Evolutionary conservation across 2,113 vertebrate species (phyloP).

Genomic region (Mustelus asterias): DNA sequence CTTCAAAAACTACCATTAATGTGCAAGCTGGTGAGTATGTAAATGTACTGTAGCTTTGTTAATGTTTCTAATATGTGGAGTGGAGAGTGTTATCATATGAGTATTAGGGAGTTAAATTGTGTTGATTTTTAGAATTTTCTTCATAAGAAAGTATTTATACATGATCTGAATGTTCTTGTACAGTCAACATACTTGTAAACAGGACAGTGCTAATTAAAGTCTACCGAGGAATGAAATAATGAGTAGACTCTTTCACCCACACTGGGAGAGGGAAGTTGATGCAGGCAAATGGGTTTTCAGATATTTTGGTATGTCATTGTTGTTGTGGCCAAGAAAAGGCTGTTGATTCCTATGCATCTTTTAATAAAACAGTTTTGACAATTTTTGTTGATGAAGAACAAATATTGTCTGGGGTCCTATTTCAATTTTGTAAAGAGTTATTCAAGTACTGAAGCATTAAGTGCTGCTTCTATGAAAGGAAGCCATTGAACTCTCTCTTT

Average conservation of each 20-base stretch:
- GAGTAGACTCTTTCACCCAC: background rate
- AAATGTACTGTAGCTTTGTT: background rate
- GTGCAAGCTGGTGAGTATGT: constrained; percentile 87
- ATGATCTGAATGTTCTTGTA: background rate
- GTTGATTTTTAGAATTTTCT: background rate
- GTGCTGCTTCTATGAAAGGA: background rate
- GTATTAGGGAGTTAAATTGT: background rate
- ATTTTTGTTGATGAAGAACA: background rate
- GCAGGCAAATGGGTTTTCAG: background rate
- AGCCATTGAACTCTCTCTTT: background rate
- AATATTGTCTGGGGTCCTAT: background rate
- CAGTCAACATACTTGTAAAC: background rate
- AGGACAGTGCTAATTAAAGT: background rate
- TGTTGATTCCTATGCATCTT: background rate
- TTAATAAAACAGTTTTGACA: background rate
- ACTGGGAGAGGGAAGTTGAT: background rate
- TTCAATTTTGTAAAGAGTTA: background rate
- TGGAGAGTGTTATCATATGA: background rate
- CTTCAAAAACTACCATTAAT: constrained; percentile 76
- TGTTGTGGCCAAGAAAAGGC: background rate
- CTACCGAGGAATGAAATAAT: background rate
- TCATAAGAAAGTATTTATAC: background rate
- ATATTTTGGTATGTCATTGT: background rate
- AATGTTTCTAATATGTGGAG: background rate
- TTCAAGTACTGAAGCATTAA: background rate